Base-by-base conservation (phyloP, 2,113 vertebrate species). In the Pan troglodytes region DNA sequence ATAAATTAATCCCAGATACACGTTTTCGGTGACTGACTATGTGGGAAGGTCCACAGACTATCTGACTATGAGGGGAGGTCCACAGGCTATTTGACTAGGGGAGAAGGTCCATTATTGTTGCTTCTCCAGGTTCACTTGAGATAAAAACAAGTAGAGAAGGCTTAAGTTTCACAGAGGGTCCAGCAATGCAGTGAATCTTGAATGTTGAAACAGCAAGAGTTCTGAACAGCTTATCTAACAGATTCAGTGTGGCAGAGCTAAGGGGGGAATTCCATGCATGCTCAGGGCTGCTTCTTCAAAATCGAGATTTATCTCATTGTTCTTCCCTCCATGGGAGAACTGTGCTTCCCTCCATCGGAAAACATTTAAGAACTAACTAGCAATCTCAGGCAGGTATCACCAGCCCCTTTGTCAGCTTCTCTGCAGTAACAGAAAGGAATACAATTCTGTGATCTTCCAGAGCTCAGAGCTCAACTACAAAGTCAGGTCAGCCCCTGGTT, bases 361-460 rank as follows among this genome's bases (percentile, higher is more conserved):
- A 59, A 45, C 48, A 79, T 1, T 76, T 17, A 64, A 84, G 23
- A 73, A 72, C 45, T 64, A 32, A 85, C 22, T 9, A 50, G 45
- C 45, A 11, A 23, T 40, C 48, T 81, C 45, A 50, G 68, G 16
- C 12, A 43, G 55, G 43, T 18, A 40, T 20, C 40, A 35, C 7
- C 8, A 14, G 6, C 20, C 30, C 16, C 30, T 75, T 68, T 40
- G 18, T 45, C 57, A 85, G 18, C 38, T 35, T 14, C 30, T 67
- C 48, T 43, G 27, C 76, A 73, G 18, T 30, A 38, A 52, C 10
- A 48, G 40, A 52, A 52, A 13, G 4, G 12, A 70, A 64, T 10
- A 52, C 5, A 64, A 8, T n/a, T 76, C 80, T 48, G 14, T 72
- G 43, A 91, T 94, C 97, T 98, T 95, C 95, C 32, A 40, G 59